Base-by-base conservation (phyloP, 2,797 vertebrate species). In the Merluccius polli region DNA sequence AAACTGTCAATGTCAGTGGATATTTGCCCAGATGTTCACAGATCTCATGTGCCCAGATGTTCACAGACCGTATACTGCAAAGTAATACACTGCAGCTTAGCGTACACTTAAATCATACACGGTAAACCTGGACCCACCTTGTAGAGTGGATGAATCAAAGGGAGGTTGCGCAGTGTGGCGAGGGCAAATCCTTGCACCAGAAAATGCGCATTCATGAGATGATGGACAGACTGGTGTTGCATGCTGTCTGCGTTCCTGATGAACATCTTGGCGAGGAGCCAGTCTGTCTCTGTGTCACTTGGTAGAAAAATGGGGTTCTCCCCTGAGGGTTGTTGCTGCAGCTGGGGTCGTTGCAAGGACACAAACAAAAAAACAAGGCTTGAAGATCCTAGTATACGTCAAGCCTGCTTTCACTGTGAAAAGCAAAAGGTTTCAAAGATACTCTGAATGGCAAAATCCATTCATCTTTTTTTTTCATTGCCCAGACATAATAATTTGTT, bases 211-310 rank as follows among this genome's bases (percentile, higher is more conserved):
- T 79, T 82, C 31, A 89, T 79, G 68, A 93, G 83, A 72, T 92
- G 90, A 9, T 59, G 38, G 35, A 90, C 74, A 1, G 80, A 33
- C 68, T 88, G 77, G 0, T 86, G 79, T 15, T 87, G 44, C 16
- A 87, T 77, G 77, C 82, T 75, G 30, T 93, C 90, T 0, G 87
- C 89, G 0, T 90, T 85, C 27, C 87, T 90, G 13, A 93, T 84
- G 85, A 88, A 93, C 0, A 91, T 86, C 84, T 93, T 94, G 24
- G 93, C 92, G n/a, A 93, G 75, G 1, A 92, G 82, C 92, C 92
- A 93, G 79, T 92, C 92, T 74, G 87, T 87, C 59, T 92, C 87
- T 0, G 67, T 81, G 31, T 93, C 93, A 0, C 80, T 90, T 24
- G 92, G 92, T 76, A 93, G 84, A 82, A 93, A 93, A 75, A 94